Evolutionary conservation across 2,888 invertebrate species (phyloP).

Genomic region (Apomyelois bistriatella): DNA sequence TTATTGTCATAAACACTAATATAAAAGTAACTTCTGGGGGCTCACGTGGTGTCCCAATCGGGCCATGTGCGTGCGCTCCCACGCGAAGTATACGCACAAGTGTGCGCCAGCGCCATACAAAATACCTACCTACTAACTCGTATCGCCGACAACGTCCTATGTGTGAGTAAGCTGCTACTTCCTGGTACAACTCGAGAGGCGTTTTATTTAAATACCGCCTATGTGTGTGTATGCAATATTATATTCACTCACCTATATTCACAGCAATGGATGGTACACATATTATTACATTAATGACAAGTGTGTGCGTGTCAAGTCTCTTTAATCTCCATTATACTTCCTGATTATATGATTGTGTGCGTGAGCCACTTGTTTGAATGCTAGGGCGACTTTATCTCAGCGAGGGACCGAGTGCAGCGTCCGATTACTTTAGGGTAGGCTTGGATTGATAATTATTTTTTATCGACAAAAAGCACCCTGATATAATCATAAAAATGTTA

Average conservation of each 20-base stretch:
- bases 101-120: conserved; percentile 73
- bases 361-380: conserved; percentile 79
- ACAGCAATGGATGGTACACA: conserved; percentile 51
- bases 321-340: conserved; percentile 79
- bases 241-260: conserved; percentile 63
- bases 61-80: conserved; percentile 78
- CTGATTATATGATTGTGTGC: conserved; percentile 66
- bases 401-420: conserved; percentile 77
- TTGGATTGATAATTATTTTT: conserved; percentile 29
- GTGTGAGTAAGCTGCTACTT: conserved; percentile 75
- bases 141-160: conserved; percentile 39
- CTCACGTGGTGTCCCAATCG: conserved; percentile 74
- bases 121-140: conserved; percentile 43
- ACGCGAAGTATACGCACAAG: conserved; percentile 71
- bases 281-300: conserved; percentile 68
- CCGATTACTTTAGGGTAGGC: conserved; percentile 68
- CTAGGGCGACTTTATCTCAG: conserved; percentile 77
- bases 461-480: conserved; percentile 39
- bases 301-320: conserved; percentile 67
- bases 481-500: background rate
- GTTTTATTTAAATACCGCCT: conserved; percentile 75
- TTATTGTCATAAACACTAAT: conserved; percentile 47
- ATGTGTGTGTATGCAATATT: conserved; percentile 74
- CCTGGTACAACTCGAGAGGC: conserved; percentile 76
- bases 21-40: conserved; percentile 74